phyloP scores from a whole-genome alignment of 1,140 invertebrate genomes.

The Phymastichus coffea region DNA sequence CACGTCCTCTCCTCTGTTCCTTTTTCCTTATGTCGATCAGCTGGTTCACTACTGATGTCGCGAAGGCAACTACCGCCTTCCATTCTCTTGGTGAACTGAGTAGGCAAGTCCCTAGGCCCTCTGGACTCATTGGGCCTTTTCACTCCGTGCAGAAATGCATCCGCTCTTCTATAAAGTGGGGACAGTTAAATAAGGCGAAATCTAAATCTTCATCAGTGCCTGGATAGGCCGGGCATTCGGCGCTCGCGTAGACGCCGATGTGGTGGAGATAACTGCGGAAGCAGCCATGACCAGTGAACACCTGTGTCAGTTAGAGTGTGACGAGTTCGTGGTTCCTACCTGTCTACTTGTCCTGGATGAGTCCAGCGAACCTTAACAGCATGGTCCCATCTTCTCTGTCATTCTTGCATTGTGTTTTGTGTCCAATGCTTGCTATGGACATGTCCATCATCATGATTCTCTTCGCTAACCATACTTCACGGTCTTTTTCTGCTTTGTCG shows the following conservation, averaged over 20 bases:
- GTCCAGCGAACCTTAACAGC: slow-evolving; percentile 27
- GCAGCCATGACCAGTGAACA: slow-evolving; percentile 39
- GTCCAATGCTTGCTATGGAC: too few species aligned
- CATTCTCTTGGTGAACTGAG: too few species aligned
- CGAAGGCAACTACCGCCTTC: too few species aligned
- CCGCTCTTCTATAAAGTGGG: too few species aligned
- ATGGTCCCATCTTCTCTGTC: slow-evolving; percentile 25
- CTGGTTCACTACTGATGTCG: too few species aligned
- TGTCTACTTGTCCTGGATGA: slow-evolving; percentile 14
- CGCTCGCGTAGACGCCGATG: slow-evolving; percentile 24
- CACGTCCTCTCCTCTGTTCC: too few species aligned
- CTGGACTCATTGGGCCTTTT: too few species aligned
- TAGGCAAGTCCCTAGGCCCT: too few species aligned
- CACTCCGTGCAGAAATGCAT: too few species aligned
- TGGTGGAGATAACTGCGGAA: slow-evolving; percentile 34
- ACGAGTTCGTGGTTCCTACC: slow-evolving; percentile 28
- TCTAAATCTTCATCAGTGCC: slow-evolving; percentile 32
- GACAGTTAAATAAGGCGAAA: slow-evolving; percentile 36
- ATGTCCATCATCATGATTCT: neutral
- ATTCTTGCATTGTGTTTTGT: too few species aligned
- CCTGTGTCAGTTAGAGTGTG: slow-evolving; percentile 35
- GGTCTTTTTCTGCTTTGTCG: slow-evolving; percentile 9
- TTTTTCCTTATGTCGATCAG: too few species aligned
- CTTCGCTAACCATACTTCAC: neutral
- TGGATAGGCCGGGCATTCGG: slow-evolving; percentile 28